Conservation (phyloP, 2,797 vertebrate species). For the Schizopygopsis pylzovi region DNA sequence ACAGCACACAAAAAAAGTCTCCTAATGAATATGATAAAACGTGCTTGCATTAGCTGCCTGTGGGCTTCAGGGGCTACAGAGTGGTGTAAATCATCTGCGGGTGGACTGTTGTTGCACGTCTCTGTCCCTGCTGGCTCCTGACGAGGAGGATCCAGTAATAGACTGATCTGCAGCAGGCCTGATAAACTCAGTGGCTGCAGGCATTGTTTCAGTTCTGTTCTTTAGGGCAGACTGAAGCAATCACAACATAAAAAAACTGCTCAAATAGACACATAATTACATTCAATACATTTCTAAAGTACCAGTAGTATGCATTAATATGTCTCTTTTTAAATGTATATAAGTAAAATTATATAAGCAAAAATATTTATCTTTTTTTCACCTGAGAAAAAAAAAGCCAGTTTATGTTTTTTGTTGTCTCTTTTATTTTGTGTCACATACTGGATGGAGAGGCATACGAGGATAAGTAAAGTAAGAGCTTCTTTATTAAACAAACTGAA, state of each 20-base stretch:
- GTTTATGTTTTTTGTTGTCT: too few species aligned
- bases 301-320: not conserved
- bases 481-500: too few species aligned
- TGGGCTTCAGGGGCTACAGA: not conserved
- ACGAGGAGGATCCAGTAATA: not conserved
- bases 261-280: not conserved
- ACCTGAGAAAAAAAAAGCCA: too few species aligned
- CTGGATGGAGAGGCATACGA: too few species aligned
- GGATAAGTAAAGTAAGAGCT: too few species aligned
- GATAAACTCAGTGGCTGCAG: not conserved
- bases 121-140: not conserved
- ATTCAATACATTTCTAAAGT: not conserved
- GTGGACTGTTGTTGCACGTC: not conserved
- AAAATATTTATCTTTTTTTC: too few species aligned
- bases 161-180: slow-evolving; percentile 8
- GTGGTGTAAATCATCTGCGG: not conserved
- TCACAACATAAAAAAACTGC: not conserved
- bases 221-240: not conserved
- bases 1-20: not conserved
- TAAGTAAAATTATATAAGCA: not conserved
- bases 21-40: not conserved
- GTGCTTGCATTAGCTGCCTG: not conserved
- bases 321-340: not conserved
- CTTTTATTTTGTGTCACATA: too few species aligned
- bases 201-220: not conserved